Conservation (phyloP, 2,797 vertebrate genomes). For the Gobio occitaniae region DNA sequence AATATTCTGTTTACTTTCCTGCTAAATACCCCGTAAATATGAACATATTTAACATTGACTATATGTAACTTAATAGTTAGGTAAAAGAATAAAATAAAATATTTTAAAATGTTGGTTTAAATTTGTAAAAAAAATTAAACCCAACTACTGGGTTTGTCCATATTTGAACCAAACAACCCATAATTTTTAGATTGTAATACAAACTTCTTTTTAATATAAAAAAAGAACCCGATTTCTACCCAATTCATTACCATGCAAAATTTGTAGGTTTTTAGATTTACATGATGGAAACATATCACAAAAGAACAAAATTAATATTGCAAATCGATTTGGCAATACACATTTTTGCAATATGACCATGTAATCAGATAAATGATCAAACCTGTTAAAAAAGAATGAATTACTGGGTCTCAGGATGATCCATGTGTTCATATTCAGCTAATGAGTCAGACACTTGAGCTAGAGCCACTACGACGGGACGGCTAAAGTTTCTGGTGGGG, state of each 20-base stretch:
- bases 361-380: not conserved
- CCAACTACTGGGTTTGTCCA: no score
- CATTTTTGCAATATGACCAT: not conserved
- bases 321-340: not conserved
- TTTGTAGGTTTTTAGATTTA: not conserved
- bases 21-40: not conserved
- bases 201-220: not conserved
- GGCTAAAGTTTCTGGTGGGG: constrained; percentile 38
- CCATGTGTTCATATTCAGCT: constrained; percentile 11
- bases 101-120: no score
- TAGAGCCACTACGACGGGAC: not conserved
- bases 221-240: not conserved
- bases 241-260: not conserved
- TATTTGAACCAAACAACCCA: no score
- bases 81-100: no score
- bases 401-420: not conserved
- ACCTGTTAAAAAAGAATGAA: not conserved
- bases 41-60: not conserved
- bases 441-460: constrained; percentile 39
- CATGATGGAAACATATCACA: not conserved
- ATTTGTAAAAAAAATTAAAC: no score
- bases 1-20: not conserved
- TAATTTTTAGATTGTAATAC: not conserved
- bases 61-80: not conserved
- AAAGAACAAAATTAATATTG: not conserved